Conservation (phyloP, 2,113 vertebrate genomes). For the Cryptotis parvus region DNA sequence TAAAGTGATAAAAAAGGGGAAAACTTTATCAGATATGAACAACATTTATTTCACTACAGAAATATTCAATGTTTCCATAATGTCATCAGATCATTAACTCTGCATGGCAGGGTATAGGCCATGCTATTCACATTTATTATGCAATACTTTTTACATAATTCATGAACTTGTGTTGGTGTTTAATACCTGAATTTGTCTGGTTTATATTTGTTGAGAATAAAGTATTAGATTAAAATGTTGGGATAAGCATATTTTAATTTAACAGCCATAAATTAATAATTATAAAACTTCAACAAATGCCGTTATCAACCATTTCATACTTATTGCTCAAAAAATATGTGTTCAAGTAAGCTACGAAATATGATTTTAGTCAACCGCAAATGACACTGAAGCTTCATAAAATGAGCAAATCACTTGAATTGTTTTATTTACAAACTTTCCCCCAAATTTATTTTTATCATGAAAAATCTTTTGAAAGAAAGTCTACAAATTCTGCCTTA, state of each 20-base stretch:
- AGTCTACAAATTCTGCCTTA: not conserved
- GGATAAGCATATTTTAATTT: not conserved
- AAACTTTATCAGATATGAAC: not conserved
- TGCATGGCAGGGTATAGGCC: not conserved
- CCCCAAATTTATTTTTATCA: not conserved
- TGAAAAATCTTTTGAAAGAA: constrained; percentile 3
- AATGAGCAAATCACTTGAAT: not conserved
- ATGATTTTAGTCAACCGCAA: not conserved
- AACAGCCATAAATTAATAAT: not conserved
- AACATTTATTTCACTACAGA: not conserved
- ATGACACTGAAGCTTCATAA: not conserved
- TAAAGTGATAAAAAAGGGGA: not conserved
- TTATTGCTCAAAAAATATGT: not conserved
- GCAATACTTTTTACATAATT: not conserved
- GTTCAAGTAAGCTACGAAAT: constrained; percentile 32
- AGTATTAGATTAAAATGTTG: constrained; percentile 21
- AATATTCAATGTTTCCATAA: not conserved
- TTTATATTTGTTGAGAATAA: constrained; percentile 32
- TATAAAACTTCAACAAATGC: not conserved
- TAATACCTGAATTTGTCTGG: not conserved
- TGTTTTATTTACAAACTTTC: not conserved
- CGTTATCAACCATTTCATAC: not conserved
- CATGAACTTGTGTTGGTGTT: not conserved
- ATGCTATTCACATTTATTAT: constrained; percentile 5
- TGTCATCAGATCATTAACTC: not conserved